These are phyloP conservation scores for Drosophila biarmipes DNA, from an alignment of 1,140 invertebrate species.

Conservation along the genomic window DNA sequence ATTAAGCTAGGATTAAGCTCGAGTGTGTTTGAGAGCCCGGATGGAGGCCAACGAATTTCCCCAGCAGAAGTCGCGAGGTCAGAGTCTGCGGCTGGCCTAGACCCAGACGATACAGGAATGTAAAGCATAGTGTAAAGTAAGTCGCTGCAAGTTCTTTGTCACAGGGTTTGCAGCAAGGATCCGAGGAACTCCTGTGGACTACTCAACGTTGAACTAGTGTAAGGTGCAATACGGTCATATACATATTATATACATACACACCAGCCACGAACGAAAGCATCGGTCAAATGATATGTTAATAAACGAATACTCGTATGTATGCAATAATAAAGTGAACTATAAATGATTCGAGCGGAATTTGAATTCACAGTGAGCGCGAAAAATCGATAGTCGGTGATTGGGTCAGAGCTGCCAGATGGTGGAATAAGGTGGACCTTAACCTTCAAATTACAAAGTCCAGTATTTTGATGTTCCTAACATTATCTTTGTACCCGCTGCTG, in stretches of 20 bases:
- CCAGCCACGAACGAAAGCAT: constrained; percentile 14
- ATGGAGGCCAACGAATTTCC: constrained; percentile 71
- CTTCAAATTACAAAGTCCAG: no score
- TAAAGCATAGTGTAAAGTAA: constrained; percentile 46
- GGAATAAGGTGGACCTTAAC: not conserved
- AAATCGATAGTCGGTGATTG: not conserved
- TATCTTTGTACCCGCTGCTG: not conserved
- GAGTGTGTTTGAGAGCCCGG: constrained; percentile 1
- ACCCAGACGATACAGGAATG: constrained; percentile 49
- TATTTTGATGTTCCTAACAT: no score
- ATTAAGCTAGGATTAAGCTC: constrained; percentile 56
- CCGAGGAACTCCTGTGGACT: constrained; percentile 17
- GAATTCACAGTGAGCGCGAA: not conserved
- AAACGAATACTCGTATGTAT: constrained; percentile 49
- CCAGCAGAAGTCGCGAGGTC: constrained; percentile 42
- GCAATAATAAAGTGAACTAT: constrained; percentile 55
- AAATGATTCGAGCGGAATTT: constrained; percentile 18
- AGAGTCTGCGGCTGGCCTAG: constrained; percentile 15
- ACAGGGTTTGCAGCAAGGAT: constrained; percentile 20
- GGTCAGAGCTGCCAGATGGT: not conserved
- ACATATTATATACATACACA: constrained; percentile 48
- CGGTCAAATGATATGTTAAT: constrained; percentile 49
- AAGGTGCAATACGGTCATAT: constrained; percentile 48
- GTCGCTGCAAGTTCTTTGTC: constrained; percentile 41
- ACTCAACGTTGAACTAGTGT: constrained; percentile 50